phyloP scores from a whole-genome alignment of 2,888 invertebrate species.

The Nesidiocoris tenuis region DNA sequence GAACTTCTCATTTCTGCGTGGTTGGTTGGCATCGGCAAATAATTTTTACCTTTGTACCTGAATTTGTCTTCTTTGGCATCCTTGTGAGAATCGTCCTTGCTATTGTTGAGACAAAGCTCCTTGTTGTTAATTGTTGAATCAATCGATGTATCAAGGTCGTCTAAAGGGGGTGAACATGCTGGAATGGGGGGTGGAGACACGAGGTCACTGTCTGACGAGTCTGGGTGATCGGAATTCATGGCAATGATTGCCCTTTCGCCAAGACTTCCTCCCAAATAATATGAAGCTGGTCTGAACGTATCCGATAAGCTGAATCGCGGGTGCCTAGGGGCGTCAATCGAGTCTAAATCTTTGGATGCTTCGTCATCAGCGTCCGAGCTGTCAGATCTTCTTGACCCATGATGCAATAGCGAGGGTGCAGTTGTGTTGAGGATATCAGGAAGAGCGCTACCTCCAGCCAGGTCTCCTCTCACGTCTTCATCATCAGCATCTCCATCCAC shows the following conservation, averaged over 20 bases:
- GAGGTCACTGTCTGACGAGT: conserved; percentile 78
- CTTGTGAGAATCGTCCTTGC: conserved; percentile 43
- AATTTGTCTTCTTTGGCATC: conserved; percentile 2
- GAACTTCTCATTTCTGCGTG: conserved; percentile 50
- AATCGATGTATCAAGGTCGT: conserved; percentile 64
- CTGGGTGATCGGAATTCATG: conserved; percentile 61
- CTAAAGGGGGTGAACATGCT: conserved; percentile 70
- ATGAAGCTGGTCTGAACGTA: conserved; percentile 83
- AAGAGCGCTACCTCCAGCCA: conserved; percentile 12
- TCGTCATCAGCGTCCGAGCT: conserved; percentile 83
- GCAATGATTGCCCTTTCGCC: conserved; percentile 49
- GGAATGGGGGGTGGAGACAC: conserved; percentile 78
- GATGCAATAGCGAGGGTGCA: conserved; percentile 52
- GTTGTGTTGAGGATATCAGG: conserved; percentile 64
- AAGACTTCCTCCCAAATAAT: conserved; percentile 71
- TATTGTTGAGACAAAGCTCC: conserved; percentile 43
- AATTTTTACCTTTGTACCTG: conserved; percentile 1
- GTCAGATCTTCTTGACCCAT: conserved; percentile 61
- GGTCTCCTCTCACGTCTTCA: conserved; percentile 14
- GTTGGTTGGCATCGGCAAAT: conserved; percentile 28
- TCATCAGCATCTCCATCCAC: conserved; percentile 49
- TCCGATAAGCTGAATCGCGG: conserved; percentile 82
- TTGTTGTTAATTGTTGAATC: conserved; percentile 50
- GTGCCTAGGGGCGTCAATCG: conserved; percentile 66
- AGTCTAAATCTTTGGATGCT: conserved; percentile 71